Conservation (phyloP, 2,113 vertebrate genomes). For the Rallus limicola region DNA sequence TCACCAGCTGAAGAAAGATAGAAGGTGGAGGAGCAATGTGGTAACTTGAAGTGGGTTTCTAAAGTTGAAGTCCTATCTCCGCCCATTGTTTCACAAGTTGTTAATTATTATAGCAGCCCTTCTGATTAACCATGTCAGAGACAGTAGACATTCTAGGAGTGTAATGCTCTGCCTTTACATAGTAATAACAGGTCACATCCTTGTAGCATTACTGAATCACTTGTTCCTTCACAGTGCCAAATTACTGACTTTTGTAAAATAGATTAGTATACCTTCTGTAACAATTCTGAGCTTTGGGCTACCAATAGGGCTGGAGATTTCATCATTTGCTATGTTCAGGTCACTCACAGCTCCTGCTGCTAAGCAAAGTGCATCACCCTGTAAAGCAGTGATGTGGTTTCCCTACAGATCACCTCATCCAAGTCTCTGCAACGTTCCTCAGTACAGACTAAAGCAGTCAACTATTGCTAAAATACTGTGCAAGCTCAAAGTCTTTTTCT, state of each 20-base stretch:
- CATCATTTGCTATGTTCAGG: neutral
- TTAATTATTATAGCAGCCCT: neutral
- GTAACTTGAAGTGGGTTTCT: neutral
- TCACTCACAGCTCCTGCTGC: neutral
- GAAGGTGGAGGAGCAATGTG: neutral
- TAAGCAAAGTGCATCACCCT: neutral
- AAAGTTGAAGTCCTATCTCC: neutral
- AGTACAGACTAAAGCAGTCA: neutral
- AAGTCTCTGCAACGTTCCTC: neutral
- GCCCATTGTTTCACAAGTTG: constrained; percentile 37
- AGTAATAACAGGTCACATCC: neutral
- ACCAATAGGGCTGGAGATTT: neutral
- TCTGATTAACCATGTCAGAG: neutral
- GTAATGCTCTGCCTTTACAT: neutral
- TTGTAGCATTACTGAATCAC: neutral
- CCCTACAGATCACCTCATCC: neutral
- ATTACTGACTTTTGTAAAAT: neutral
- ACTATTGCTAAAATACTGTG: neutral
- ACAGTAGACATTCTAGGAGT: neutral
- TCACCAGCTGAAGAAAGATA: neutral
- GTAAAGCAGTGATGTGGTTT: neutral
- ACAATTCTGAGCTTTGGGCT: neutral
- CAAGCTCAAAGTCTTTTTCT: neutral
- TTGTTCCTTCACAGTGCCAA: neutral
- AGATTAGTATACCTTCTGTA: neutral